Base-by-base conservation (phyloP, 1,140 invertebrate genomes). In the Catajapyx aquilonaris region DNA sequence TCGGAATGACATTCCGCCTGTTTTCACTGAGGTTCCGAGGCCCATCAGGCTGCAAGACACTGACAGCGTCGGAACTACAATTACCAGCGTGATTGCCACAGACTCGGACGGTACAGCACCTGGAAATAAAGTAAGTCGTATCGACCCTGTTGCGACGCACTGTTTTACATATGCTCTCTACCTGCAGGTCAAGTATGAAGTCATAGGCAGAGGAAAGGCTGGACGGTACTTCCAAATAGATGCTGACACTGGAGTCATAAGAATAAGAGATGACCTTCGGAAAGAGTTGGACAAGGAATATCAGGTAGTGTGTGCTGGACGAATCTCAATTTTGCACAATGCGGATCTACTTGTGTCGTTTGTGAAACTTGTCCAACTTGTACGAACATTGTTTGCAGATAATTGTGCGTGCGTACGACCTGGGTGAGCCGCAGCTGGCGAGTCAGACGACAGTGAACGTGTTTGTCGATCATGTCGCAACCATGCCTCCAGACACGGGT, bases 261-360 rank as follows among this genome's bases (percentile, higher is more conserved):
- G 70, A 20, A 71, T 87, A 1, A 68, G 78, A 13, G 80, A 85
- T 55, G 79, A 86, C 52, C 50, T 88, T 20, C 65, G 76, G 28
- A 87, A 86, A 52, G 80, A 85, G 52, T 66, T 73, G 9, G 73
- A 81, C 49, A 80, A 72, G 17, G 81, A 87, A 58, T 87, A 84
- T 59, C 76, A 80, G 52, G 72, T 73, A 58, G 49, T n/a, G n/a
- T n/a, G n/a, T n/a, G n/a, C n/a, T n/a, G n/a, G n/a, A n/a, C n/a
- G n/a, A n/a, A n/a, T 20, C 36, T 18, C 33, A n/a, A n/a, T n/a
- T n/a, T n/a, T n/a, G n/a, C n/a, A n/a, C n/a, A n/a, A n/a, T n/a
- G n/a, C n/a, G n/a, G n/a, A n/a, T n/a, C n/a, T n/a, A n/a, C n/a
- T n/a, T n/a, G n/a, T n/a, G n/a, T n/a, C n/a, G n/a, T n/a, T n/a